These are phyloP conservation scores for Heliothis subflexa DNA, from an alignment of 1,140 invertebrate genomes.

Conservation along the genomic window DNA sequence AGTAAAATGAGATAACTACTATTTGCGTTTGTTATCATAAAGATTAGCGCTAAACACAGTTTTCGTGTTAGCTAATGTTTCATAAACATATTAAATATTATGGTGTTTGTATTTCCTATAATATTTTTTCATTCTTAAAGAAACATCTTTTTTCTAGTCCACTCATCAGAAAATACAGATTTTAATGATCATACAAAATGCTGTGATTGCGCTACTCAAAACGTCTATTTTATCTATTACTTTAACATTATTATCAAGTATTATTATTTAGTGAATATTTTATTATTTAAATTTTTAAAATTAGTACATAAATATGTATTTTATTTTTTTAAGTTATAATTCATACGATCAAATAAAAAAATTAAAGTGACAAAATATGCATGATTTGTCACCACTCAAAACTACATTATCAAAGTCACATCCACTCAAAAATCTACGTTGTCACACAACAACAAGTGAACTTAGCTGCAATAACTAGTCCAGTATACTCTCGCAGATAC, in stretches of 20 bases:
- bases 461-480: neutral
- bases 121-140: neutral
- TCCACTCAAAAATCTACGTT: neutral
- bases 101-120: conserved; percentile 3
- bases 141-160: neutral
- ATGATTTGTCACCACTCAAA: no score
- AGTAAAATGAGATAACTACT: conserved; percentile 12
- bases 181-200: no score
- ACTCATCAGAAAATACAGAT: neutral
- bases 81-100: neutral
- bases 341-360: no score
- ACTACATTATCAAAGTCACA: no score
- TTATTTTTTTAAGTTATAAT: no score
- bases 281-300: no score
- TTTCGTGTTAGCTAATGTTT: conserved; percentile 17
- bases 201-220: no score
- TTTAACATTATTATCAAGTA: no score
- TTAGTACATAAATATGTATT: no score
- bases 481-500: conserved; percentile 13
- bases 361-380: no score
- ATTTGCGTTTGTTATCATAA: neutral
- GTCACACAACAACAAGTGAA: neutral
- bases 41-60: conserved; percentile 13
- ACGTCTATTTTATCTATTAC: no score
- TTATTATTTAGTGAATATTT: no score